phyloP scores from a whole-genome alignment of 2,113 vertebrate species.

The Sylvilagus bachmani region DNA sequence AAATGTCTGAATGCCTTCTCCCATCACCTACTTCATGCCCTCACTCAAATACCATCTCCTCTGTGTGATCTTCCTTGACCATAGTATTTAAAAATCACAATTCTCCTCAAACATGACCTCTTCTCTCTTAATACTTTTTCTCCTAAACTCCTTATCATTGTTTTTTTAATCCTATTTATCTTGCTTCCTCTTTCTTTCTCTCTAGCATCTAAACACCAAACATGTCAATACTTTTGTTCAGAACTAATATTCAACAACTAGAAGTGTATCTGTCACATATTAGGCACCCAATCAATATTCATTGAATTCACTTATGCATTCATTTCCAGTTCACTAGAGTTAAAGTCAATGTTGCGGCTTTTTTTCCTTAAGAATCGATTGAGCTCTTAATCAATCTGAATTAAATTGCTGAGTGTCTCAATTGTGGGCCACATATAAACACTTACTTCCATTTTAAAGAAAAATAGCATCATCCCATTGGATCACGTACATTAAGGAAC shows the following conservation, averaged over 20 bases:
- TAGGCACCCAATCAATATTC: background rate
- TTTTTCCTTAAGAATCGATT: background rate
- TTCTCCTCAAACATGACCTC: background rate
- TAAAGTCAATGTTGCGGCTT: background rate
- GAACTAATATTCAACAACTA: background rate
- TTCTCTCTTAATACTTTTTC: background rate
- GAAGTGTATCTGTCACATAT: background rate
- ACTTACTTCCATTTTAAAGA: background rate
- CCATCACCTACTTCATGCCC: background rate
- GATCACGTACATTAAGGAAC: background rate
- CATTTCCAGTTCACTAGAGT: background rate
- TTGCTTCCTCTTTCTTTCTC: background rate
- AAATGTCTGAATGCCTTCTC: background rate
- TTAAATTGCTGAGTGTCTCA: conserved; percentile 13
- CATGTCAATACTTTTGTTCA: background rate
- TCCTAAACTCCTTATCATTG: background rate
- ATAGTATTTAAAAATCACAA: background rate
- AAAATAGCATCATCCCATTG: background rate
- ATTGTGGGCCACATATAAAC: background rate
- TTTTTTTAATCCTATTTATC: background rate
- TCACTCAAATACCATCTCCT: background rate
- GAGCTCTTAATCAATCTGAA: conserved; percentile 3
- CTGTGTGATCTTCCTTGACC: background rate
- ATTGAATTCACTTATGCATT: background rate
- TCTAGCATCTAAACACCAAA: background rate